These are phyloP conservation scores for Cinara cedri DNA, from an alignment of 2,888 invertebrate genomes.

Conservation along the genomic window DNA sequence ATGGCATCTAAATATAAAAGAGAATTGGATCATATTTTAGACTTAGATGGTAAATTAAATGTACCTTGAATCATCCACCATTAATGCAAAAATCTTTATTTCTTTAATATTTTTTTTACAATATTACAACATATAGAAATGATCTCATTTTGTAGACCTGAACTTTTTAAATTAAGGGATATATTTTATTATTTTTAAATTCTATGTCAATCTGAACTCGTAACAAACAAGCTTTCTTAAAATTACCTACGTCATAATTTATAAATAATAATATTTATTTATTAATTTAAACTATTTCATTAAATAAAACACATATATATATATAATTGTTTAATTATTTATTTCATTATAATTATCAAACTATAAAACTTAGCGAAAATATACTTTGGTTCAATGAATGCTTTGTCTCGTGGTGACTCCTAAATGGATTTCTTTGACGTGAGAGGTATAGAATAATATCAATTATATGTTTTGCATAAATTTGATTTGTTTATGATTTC, in stretches of 20 bases:
- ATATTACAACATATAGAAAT: slow-evolving; percentile 10
- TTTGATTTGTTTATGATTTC: background rate
- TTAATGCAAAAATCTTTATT: background rate
- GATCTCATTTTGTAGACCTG: background rate
- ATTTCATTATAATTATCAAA: no score
- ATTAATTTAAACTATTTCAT: background rate
- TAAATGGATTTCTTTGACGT: background rate
- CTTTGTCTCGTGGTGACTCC: background rate
- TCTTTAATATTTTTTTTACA: background rate
- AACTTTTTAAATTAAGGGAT: slow-evolving; percentile 2
- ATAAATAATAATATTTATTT: background rate
- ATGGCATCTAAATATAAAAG: slow-evolving; percentile 1
- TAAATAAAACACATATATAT: slow-evolving; percentile 7
- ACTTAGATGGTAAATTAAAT: background rate
- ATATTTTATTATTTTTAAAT: background rate
- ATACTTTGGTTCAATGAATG: slow-evolving; percentile 1
- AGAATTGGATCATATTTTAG: background rate
- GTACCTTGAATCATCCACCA: slow-evolving; percentile 3
- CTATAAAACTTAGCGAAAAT: background rate
- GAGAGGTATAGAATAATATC: background rate
- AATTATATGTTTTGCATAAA: background rate
- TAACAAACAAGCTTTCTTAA: slow-evolving; percentile 3
- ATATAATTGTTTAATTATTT: background rate
- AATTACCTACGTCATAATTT: slow-evolving; percentile 1
- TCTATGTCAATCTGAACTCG: background rate